Evolutionary conservation across 2,113 vertebrate genomes (phyloP), one percentile per base, ranked within the genome.

Genomic region (Benitochromis conjunctus): DNA sequence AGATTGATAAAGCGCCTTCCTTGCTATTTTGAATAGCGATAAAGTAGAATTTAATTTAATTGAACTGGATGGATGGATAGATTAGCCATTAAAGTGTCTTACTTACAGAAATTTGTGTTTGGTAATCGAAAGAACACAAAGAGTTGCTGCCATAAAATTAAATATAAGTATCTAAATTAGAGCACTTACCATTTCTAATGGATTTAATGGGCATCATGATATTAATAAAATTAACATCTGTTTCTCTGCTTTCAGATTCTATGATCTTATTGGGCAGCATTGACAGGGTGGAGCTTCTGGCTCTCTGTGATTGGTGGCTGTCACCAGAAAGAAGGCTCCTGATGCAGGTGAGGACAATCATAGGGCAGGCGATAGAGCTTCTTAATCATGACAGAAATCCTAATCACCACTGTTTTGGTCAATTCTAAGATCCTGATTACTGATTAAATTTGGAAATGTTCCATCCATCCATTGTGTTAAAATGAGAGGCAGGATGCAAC

Each of bases 231-330:
- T 46, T 16, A 1, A 26, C 26, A 26, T 41, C 21, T 19, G 4
- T 41, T 18, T 16, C 16, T 41, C 11, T 84, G 9, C 11, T 26
- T 89, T n/a, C 76, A 89, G 98, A 98, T 16, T 97, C 96, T 1
- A 99, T 99, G 98, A 97, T 98, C 91, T 95, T 99, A 1, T 93
- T 99, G 94, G 98, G 98, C 64, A 98, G 97, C 1, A 95, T 99
- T 43, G 98, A 99, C 86, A 93, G 98, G 5, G 84, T 97, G 0
- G 98, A 99, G 84, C 97, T 99, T 19, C 95, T 97, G 90, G 92
- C 96, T 71, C 97, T 99, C 48, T 96, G 98, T 85, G 97, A 97
- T 84, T 97, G 94, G 89, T 97, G 97, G 87, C 91, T 99, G 83
- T 96, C 97, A 10, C 94, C 96, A 0, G 97, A 99, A 90, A 92